These are phyloP conservation scores for Pelosia muscerda DNA, from an alignment of 2,888 invertebrate species.

Conservation along the genomic window DNA sequence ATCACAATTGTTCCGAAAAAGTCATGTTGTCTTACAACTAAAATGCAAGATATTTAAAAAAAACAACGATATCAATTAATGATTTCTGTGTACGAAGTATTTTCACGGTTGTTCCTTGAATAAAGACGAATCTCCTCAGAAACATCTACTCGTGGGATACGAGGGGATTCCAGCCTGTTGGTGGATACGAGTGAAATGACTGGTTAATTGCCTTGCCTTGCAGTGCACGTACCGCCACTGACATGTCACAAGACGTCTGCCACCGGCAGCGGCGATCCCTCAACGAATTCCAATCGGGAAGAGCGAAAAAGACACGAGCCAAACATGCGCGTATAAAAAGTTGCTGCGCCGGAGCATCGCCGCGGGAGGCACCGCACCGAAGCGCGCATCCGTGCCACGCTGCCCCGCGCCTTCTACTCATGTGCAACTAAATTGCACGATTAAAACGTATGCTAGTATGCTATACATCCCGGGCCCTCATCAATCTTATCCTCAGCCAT, in stretches of 20 bases:
- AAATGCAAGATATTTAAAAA: conserved; percentile 56
- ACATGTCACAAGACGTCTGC: conserved; percentile 86
- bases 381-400: conserved; percentile 52
- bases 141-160: conserved; percentile 58
- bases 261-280: conserved; percentile 85
- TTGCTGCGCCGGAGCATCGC: conserved; percentile 73
- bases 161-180: conserved; percentile 66
- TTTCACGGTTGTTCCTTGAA: conserved; percentile 79
- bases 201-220: conserved; percentile 83
- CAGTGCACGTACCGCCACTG: conserved; percentile 80
- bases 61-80: conserved; percentile 72
- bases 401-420: conserved; percentile 49
- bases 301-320: conserved; percentile 87
- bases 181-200: conserved; percentile 72
- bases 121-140: conserved; percentile 71
- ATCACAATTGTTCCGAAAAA: conserved; percentile 39
- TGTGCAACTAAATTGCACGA: conserved; percentile 68
- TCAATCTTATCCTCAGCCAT: conserved; percentile 60
- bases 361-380: conserved; percentile 75
- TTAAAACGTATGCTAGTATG: conserved; percentile 67
- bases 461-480: conserved; percentile 56
- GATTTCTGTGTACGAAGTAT: conserved; percentile 67
- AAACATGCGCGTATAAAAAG: conserved; percentile 82
- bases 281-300: conserved; percentile 85
- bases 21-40: conserved; percentile 45